These are phyloP conservation scores for Mylabris phalerata DNA, from an alignment of 1,140 invertebrate species.

Conservation along the genomic window DNA sequence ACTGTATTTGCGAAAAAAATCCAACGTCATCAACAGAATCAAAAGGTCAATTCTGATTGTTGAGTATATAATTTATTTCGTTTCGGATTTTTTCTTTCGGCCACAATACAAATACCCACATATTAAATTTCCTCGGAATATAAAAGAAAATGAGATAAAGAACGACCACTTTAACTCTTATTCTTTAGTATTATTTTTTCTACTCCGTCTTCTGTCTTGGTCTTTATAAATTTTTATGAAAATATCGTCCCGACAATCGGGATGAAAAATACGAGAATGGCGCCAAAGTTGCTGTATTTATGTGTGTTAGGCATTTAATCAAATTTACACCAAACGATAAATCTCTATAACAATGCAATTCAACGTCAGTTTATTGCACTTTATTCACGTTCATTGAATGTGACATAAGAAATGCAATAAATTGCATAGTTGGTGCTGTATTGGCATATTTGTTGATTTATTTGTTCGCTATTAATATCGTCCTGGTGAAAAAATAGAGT, in stretches of 20 bases:
- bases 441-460: conserved; percentile 2
- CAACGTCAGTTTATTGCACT: conserved; percentile 2
- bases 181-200: too few relatives aligned
- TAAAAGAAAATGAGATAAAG: too few relatives aligned
- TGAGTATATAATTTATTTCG: conserved; percentile 12
- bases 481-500: background rate
- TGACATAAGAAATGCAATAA: conserved; percentile 8
- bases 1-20: conserved; percentile 12
- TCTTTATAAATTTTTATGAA: too few relatives aligned
- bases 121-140: background rate
- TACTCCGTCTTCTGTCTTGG: too few relatives aligned
- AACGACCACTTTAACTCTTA: too few relatives aligned
- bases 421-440: background rate
- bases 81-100: background rate
- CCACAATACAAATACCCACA: background rate
- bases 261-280: too few relatives aligned
- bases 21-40: conserved; percentile 5
- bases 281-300: background rate
- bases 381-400: background rate
- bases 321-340: conserved; percentile 7
- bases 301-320: background rate
- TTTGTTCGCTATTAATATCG: conserved; percentile 7
- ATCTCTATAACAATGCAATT: conserved; percentile 11
- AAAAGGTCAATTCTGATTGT: conserved; percentile 14
- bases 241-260: too few relatives aligned